Conservation (phyloP, 1,140 invertebrate species). For the Drosophila pseudoobscura region DNA sequence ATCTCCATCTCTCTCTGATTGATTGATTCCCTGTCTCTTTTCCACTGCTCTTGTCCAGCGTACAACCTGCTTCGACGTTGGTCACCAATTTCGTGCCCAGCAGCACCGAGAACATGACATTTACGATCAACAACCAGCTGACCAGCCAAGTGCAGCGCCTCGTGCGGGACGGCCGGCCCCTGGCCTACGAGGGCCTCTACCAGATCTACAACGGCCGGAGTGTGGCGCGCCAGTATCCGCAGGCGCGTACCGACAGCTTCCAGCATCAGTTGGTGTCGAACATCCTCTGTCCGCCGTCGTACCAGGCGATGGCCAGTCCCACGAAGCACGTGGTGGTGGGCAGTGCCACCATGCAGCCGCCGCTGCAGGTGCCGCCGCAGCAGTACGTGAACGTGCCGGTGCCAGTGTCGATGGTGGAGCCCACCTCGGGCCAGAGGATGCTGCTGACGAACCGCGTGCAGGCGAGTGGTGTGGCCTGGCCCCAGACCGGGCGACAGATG, state of each 20-base stretch:
- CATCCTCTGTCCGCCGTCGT: constrained; percentile 93
- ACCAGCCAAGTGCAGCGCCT: constrained; percentile 89
- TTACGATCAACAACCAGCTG: constrained; percentile 93
- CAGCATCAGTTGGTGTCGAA: constrained; percentile 95
- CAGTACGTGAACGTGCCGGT: constrained; percentile 89
- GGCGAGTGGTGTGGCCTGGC: constrained; percentile 88
- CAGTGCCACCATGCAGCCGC: constrained; percentile 87
- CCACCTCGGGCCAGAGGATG: constrained; percentile 87
- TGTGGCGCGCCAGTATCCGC: constrained; percentile 87
- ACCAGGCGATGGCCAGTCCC: constrained; percentile 91
- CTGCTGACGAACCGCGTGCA: constrained; percentile 90
- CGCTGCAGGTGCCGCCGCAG: constrained; percentile 87
- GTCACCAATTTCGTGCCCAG: constrained; percentile 90
- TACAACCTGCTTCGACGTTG: constrained; percentile 87
- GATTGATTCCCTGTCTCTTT: not conserved
- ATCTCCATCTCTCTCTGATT: too few relatives aligned
- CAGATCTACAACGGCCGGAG: constrained; percentile 93
- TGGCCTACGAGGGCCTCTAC: constrained; percentile 90
- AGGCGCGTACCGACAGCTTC: constrained; percentile 89
- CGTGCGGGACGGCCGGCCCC: constrained; percentile 86
- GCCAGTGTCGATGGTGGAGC: constrained; percentile 95
- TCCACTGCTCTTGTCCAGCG: constrained; percentile 54
- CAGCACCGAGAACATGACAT: constrained; percentile 92
- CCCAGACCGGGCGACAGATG: constrained; percentile 90
- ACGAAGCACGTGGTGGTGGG: constrained; percentile 96